A percentile compares a stretch with the other conserved stretches of the same genome.
These are phyloP conservation scores for Conopomorpha cramerella DNA, from an alignment of 1,140 invertebrate genomes.

Conservation along the genomic window DNA sequence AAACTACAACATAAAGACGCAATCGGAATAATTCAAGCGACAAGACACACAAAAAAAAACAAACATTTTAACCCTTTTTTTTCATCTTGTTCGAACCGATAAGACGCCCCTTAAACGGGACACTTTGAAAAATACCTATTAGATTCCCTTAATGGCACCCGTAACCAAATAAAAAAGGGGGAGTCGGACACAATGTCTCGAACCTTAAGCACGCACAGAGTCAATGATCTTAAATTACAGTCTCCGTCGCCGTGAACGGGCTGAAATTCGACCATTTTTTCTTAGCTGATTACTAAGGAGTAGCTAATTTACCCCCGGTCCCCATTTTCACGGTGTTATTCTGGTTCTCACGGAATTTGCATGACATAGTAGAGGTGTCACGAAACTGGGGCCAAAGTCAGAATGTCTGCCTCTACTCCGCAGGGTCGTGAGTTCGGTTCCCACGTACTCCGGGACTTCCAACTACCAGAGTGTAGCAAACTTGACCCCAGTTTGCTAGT, in stretches of 20 bases:
- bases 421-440: not conserved
- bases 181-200: slow-evolving; percentile 11
- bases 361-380: not conserved
- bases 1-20: no score
- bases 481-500: not conserved
- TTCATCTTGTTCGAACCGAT: no score
- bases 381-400: not conserved
- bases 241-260: slow-evolving; percentile 24
- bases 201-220: slow-evolving; percentile 12
- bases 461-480: not conserved
- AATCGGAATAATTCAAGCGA: no score
- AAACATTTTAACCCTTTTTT: no score
- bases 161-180: slow-evolving; percentile 16
- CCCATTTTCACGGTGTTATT: slow-evolving; percentile 7
- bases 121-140: no score
- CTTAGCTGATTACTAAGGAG: slow-evolving; percentile 47
- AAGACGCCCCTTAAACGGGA: no score
- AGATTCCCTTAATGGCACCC: not conserved
- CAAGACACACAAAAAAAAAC: no score
- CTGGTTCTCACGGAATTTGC: not conserved
- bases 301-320: slow-evolving; percentile 47
- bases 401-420: no score
- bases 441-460: not conserved
- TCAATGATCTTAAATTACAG: slow-evolving; percentile 56
- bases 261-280: slow-evolving; percentile 56